A percentile compares a stretch with the other conserved stretches of the same genome.
Conservation (phyloP, 2,888 invertebrate species). For the Fragum sueziense region DNA sequence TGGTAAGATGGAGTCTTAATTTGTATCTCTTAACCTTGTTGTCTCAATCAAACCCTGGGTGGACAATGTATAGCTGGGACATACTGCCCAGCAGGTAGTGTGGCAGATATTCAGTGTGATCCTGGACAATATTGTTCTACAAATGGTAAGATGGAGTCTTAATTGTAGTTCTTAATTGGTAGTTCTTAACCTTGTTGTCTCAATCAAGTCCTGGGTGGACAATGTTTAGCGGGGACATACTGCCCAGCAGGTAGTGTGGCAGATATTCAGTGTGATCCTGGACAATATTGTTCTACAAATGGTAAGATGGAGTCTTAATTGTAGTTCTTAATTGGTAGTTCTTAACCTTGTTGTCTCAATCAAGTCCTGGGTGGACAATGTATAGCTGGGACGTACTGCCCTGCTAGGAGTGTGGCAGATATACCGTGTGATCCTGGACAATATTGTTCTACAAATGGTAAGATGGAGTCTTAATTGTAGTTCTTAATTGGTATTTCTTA, state of each 20-base stretch:
- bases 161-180: too few relatives aligned
- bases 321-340: too few relatives aligned
- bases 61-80: slow-evolving; percentile 73
- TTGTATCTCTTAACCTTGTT: too few relatives aligned
- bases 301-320: too few relatives aligned
- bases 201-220: slow-evolving; percentile 75
- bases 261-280: slow-evolving; percentile 73
- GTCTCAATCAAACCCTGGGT: too few relatives aligned
- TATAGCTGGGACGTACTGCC: slow-evolving; percentile 74
- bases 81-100: slow-evolving; percentile 75
- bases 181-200: too few relatives aligned
- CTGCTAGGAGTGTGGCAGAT: slow-evolving; percentile 67
- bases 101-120: slow-evolving; percentile 70
- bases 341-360: too few relatives aligned
- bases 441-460: slow-evolving; percentile 76
- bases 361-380: slow-evolving; percentile 76
- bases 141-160: slow-evolving; percentile 72
- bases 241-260: slow-evolving; percentile 77
- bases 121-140: slow-evolving; percentile 78
- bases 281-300: slow-evolving; percentile 72
- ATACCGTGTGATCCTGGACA: slow-evolving; percentile 76
- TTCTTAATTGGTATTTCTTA: too few relatives aligned
- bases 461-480: too few relatives aligned
- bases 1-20: too few relatives aligned
- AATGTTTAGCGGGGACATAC: slow-evolving; percentile 77